Evolutionary conservation across 2,113 vertebrate genomes (phyloP), one percentile per base, ranked within the genome.

Genomic region (Rhizomys pruinosus): DNA sequence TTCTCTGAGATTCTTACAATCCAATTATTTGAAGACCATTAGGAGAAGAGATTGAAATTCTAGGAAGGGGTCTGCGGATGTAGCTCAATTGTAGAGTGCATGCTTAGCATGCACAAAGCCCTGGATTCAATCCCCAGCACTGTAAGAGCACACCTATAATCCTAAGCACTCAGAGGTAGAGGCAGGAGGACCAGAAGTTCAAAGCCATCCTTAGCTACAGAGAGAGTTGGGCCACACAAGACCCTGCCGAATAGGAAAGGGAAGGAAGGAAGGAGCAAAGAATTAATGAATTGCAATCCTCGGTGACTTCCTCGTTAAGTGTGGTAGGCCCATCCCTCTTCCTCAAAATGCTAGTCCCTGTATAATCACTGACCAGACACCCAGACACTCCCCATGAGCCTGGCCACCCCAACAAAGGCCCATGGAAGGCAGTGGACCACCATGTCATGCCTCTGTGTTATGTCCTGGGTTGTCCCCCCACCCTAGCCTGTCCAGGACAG

Each of bases 401-500:
- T 19, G 3, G 44, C 34, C 17, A 27, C 34, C 25, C 20, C 34
- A 19, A 44, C 3, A 20, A 59, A 16, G 71, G 57, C 29, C 37
- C 15, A 23, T 3, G 15, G 34, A 78, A 47, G 63, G 10, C 10
- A 63, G 7, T 11, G 44, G 32, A n/a, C 7, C 20, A 34, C 29
- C 7, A 7, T 4, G 2, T 32, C 17, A 15, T 4, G 63, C 12
- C n/a, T 20, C 23, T 0, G 23, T 3, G 16, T 11, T 1, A 37
- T 1, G 25, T n/a, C 39, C 2, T 3, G 63, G 34, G 19, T 22
- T n/a, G 42, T 61, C 57, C 2, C 11, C 6, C 2, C 6, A 2
- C 9, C 20, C 4, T 0, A 0, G 68, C 47, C 4, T 13, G 34
- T 52, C 44, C 37, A 9, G 77, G 90, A 52, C 4, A 11, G 44